These are phyloP conservation scores for Cyprinodon diabolis DNA, from an alignment of 2,797 vertebrate species.

Conservation along the genomic window DNA sequence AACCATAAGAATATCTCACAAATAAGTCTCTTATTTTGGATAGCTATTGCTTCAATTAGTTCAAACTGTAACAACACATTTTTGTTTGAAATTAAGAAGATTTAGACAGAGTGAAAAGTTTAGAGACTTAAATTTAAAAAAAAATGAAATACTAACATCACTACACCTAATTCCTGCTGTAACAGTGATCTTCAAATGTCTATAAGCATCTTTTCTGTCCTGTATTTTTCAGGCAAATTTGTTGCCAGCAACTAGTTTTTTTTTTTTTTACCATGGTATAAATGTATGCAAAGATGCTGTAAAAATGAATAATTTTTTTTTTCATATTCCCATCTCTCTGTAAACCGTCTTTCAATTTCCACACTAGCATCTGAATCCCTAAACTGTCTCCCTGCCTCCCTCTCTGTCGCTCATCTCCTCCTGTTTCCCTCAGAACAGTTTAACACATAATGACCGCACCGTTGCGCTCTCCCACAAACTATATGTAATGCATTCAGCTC, in stretches of 20 bases:
- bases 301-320: conserved; percentile 44
- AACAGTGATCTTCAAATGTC: neutral
- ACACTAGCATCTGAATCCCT: conserved; percentile 33
- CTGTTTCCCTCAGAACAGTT: conserved; percentile 70
- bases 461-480: conserved; percentile 71
- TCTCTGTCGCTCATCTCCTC: conserved; percentile 38
- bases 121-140: neutral
- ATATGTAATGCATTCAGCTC: conserved; percentile 79
- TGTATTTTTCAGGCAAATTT: neutral
- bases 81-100: neutral
- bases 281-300: conserved; percentile 2
- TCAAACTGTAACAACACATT: neutral
- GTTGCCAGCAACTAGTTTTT: conserved; percentile 17
- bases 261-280: neutral
- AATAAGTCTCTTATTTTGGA: neutral
- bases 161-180: neutral
- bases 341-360: conserved; percentile 52
- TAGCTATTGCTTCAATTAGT: neutral
- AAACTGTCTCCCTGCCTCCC: conserved; percentile 37
- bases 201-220: neutral
- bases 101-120: neutral
- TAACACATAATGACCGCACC: conserved; percentile 77
- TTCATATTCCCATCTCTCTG: conserved; percentile 33
- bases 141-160: neutral
- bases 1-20: no score